Conservation (phyloP, 2,888 invertebrate genomes). For the Strigamia transsilvanica region DNA sequence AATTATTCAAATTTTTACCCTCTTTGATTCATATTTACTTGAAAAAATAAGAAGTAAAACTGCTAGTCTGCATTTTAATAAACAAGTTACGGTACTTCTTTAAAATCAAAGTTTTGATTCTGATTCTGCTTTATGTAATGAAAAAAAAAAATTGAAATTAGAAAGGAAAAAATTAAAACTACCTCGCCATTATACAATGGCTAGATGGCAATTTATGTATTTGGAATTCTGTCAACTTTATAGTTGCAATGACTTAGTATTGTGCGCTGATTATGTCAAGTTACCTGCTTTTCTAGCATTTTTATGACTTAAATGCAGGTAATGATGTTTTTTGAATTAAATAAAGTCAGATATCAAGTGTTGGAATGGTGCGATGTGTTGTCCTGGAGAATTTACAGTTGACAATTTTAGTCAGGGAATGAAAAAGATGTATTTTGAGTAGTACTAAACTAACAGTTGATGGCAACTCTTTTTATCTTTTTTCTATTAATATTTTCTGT, state of each 20-base stretch:
- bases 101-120: not conserved
- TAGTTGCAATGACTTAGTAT: not conserved
- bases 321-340: not conserved
- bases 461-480: not conserved
- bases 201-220: too few relatives aligned
- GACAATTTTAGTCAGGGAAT: not conserved
- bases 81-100: not conserved
- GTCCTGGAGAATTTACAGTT: too few relatives aligned
- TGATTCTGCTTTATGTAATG: not conserved
- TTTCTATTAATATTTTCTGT: not conserved
- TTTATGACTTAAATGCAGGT: not conserved
- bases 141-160: not conserved
- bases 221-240: too few relatives aligned
- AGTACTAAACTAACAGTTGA: not conserved
- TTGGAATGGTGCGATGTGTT: too few relatives aligned
- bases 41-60: not conserved
- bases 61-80: constrained; percentile 12
- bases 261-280: not conserved
- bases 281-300: constrained; percentile 13
- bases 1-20: not conserved
- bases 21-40: not conserved
- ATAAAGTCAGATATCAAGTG: not conserved
- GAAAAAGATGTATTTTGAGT: too few relatives aligned
- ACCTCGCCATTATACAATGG: not conserved
- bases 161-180: not conserved